phyloP scores from a whole-genome alignment of 2,113 vertebrate genomes.

The Spermophilus dauricus region DNA sequence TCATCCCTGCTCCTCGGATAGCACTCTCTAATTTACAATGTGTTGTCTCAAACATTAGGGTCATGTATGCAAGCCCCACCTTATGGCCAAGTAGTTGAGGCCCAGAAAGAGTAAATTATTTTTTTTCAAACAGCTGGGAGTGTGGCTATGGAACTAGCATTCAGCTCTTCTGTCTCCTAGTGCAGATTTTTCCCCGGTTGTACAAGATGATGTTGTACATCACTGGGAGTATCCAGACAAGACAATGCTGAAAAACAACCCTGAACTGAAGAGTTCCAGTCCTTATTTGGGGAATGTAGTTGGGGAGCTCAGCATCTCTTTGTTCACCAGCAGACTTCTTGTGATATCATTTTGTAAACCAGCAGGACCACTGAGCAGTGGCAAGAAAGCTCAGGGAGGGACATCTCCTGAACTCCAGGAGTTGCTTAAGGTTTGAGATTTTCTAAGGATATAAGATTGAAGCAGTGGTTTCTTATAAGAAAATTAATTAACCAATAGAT shows the following conservation, averaged over 20 bases:
- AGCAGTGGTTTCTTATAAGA: constrained; percentile 1
- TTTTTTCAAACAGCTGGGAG: not conserved
- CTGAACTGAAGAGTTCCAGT: not conserved
- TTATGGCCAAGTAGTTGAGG: not conserved
- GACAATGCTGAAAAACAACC: not conserved
- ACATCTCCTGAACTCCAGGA: not conserved
- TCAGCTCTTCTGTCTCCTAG: not conserved
- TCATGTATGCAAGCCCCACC: too few relatives aligned
- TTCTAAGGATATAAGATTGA: constrained; percentile 21
- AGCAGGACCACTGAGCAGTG: not conserved
- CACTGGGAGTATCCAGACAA: not conserved
- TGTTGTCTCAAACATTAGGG: not conserved
- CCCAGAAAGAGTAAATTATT: not conserved
- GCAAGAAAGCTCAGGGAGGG: not conserved
- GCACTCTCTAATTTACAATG: not conserved
- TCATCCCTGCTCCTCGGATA: not conserved
- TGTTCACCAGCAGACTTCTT: not conserved
- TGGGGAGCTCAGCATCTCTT: not conserved
- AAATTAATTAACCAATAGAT: constrained; percentile 70
- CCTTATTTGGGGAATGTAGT: not conserved
- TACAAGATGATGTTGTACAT: not conserved
- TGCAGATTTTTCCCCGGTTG: not conserved
- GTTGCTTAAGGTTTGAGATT: not conserved
- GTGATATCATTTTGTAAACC: not conserved
- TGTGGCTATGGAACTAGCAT: not conserved